These are phyloP conservation scores for Microcebus murinus DNA, from an alignment of 2,113 vertebrate species.

Conservation along the genomic window DNA sequence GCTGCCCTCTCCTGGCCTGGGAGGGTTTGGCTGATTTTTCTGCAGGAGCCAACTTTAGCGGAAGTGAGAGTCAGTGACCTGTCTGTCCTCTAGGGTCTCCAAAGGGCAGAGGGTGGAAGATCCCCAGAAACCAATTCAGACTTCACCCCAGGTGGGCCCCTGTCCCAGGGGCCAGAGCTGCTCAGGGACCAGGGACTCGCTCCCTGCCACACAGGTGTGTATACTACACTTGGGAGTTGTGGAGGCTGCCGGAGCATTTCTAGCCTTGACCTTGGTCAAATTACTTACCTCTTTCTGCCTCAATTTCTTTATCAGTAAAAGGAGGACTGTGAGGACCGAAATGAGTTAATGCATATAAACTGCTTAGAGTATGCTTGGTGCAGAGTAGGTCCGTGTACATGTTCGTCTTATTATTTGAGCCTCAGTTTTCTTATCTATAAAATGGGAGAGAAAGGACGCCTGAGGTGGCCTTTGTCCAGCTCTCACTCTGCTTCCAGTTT, in stretches of 20 bases:
- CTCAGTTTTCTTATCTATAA: neutral
- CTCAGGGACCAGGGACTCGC: neutral
- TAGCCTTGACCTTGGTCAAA: neutral
- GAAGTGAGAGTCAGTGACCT: neutral
- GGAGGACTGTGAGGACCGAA: neutral
- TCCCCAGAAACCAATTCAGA: neutral
- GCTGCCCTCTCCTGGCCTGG: constrained; percentile 57
- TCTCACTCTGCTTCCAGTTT: neutral
- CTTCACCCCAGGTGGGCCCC: neutral
- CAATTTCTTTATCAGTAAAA: neutral
- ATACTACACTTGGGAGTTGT: neutral
- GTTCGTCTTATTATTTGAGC: neutral
- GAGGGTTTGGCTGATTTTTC: neutral
- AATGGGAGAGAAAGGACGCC: neutral
- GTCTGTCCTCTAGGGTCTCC: neutral
- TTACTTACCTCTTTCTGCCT: constrained; percentile 5
- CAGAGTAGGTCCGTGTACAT: neutral
- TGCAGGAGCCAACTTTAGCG: neutral
- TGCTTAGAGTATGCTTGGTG: neutral
- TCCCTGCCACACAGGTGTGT: neutral
- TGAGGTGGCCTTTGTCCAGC: neutral
- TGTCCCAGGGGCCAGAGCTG: neutral
- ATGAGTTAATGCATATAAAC: neutral
- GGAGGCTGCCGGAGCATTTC: neutral
- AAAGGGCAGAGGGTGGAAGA: neutral